These are phyloP conservation scores for Chamaea fasciata DNA, from an alignment of 2,113 vertebrate species.

Conservation along the genomic window DNA sequence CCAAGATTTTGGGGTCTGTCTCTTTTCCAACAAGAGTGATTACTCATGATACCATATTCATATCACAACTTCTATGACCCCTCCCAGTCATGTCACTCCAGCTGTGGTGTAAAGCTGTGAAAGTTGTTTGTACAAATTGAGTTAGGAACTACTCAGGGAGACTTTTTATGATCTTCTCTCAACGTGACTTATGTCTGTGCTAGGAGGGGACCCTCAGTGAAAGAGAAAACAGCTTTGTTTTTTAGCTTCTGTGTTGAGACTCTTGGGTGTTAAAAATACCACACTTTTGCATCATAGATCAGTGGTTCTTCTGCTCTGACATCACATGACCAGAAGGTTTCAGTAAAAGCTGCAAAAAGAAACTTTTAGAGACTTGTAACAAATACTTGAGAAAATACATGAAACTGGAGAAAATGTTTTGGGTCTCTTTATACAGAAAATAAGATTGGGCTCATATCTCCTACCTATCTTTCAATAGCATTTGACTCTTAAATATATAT, in stretches of 20 bases:
- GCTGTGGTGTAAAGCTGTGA: not conserved
- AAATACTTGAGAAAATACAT: not conserved
- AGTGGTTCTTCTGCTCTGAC: not conserved
- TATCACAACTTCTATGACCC: not conserved
- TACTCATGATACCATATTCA: not conserved
- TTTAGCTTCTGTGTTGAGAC: not conserved
- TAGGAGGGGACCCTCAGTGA: not conserved
- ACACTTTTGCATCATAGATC: not conserved
- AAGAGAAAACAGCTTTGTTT: not conserved
- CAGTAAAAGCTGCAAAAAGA: not conserved
- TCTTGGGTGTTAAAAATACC: not conserved
- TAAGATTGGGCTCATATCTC: not conserved
- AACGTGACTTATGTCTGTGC: fast-evolving
- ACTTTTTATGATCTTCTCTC: fast-evolving
- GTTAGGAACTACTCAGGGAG: not conserved
- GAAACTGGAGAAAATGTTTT: not conserved
- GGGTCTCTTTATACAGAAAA: not conserved
- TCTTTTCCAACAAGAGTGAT: not conserved
- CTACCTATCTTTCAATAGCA: not conserved
- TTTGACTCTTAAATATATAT: not conserved
- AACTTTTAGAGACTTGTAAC: not conserved
- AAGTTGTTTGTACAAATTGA: not conserved
- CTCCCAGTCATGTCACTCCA: not conserved
- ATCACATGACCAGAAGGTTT: not conserved
- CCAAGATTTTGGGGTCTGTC: not conserved